Base-by-base conservation (phyloP, 2,888 invertebrate genomes). In the Mythimna loreyi region DNA sequence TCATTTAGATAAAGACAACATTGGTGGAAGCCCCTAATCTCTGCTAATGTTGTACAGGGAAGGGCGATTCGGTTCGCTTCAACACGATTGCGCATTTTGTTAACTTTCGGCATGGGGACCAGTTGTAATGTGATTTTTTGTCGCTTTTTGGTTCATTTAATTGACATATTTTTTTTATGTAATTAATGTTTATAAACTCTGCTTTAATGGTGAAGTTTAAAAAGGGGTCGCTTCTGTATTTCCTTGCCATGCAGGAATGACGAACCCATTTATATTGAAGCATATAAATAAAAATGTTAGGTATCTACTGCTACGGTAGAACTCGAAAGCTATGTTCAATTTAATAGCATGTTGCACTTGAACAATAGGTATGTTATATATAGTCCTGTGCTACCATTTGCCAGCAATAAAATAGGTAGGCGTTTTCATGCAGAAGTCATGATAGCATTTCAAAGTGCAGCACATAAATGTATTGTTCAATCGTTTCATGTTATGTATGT, bases 61-160 rank as follows among this genome's bases (percentile, higher is more conserved):
- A 85, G 94, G 92, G 91, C 85, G 89, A 93, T 94, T 93, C 81
- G 92, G 67, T 72, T 81, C 91, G 92, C 92, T 89, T 84, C 85
- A 85, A 82, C 85, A 69, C 83, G 91, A 91, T 91, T 92, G 89
- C 86, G 87, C 88, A 85, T 90, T 82, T 80, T 79, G 84, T 79
- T 56, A 63, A 57, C 63, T 80, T 85, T 60, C 62, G 36, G 52
- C 25, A 33, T 55, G 63, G 82, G 74, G 79, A 66, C 64, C 66
- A 57, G 78, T 66, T 59, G 74, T 61, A 57, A 63, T 67, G 72
- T 49, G 59, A 61, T 67, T 83, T 82, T 72, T 84, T 71, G 69
- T 45, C 60, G 52, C 50, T 40, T 59, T 74, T 59, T 64, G 50
- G 45, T 65, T 61, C 60, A 64, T 73, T 78, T 64, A 70, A 53